Percentiles rank a stretch among this genome's conserved stretches.
Evolutionary conservation across 2,113 vertebrate genomes (phyloP).

Genomic region (Ifrita kowaldi): DNA sequence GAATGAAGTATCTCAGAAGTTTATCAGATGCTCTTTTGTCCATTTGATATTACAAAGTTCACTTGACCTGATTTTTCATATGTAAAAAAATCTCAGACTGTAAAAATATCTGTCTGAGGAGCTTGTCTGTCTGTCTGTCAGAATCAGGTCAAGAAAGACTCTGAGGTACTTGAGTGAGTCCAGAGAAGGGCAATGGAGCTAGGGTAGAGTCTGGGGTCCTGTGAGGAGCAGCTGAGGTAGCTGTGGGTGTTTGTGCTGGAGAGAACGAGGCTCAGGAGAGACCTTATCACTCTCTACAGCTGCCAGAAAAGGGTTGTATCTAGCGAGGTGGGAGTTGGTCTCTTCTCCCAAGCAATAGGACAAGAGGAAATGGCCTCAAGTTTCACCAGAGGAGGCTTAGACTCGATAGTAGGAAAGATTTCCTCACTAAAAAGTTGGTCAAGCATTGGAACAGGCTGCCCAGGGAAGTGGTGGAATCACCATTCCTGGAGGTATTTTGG

Average conservation of each 20-base stretch:
- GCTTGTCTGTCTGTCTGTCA: neutral
- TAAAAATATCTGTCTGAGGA: neutral
- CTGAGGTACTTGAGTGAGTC: neutral
- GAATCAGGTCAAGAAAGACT: neutral
- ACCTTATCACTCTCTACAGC: neutral
- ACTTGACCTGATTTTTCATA: neutral
- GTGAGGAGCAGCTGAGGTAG: neutral
- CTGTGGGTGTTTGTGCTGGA: neutral
- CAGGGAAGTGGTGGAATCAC: neutral
- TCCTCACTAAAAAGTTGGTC: neutral
- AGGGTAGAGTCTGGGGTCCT: neutral
- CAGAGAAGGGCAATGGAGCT: neutral
- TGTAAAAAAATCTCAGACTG: neutral
- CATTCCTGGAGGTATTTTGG: neutral
- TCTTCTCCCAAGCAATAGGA: neutral
- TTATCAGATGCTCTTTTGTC: neutral
- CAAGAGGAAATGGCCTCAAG: neutral
- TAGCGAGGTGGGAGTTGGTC: fast-evolving
- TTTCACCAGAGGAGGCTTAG: neutral
- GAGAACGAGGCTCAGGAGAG: neutral
- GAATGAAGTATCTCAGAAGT: neutral
- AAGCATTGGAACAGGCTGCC: neutral
- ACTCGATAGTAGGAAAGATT: neutral
- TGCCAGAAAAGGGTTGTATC: neutral
- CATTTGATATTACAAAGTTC: neutral